These are phyloP conservation scores for Copsychus sechellarum DNA, from an alignment of 2,113 vertebrate species.

Conservation along the genomic window DNA sequence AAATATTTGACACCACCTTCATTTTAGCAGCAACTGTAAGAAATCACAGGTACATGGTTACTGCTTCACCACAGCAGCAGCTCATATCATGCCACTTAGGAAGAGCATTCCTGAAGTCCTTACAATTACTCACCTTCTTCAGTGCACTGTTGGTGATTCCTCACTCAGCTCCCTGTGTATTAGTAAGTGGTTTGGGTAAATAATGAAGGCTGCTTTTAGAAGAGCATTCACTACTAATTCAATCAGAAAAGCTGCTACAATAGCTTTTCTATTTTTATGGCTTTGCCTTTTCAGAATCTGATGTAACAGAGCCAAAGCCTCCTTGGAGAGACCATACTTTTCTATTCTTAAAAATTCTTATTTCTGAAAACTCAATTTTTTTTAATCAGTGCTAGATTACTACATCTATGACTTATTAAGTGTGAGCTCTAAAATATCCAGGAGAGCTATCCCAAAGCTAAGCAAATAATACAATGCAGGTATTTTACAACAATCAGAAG, in stretches of 20 bases:
- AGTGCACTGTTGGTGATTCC: neutral
- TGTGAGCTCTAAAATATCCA: neutral
- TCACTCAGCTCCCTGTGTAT: neutral
- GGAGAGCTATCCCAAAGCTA: neutral
- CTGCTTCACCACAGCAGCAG: neutral
- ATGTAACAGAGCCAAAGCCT: neutral
- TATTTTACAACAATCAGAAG: neutral
- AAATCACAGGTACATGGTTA: neutral
- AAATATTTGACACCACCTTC: neutral
- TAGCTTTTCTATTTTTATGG: neutral
- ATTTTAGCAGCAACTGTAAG: neutral
- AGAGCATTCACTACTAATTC: neutral
- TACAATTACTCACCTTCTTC: neutral
- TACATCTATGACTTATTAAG: neutral
- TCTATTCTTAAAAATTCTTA: neutral
- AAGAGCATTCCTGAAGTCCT: neutral
- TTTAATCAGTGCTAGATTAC: neutral
- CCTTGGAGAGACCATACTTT: neutral
- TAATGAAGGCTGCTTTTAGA: neutral
- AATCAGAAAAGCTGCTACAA: neutral
- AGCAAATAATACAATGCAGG: neutral
- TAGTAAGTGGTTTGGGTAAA: neutral
- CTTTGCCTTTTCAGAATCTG: neutral
- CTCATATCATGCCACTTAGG: neutral
- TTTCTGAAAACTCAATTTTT: neutral